Evolutionary conservation across 2,888 invertebrate genomes (phyloP), one percentile per base, ranked within the genome.

Genomic region (Dasypolia templi): DNA sequence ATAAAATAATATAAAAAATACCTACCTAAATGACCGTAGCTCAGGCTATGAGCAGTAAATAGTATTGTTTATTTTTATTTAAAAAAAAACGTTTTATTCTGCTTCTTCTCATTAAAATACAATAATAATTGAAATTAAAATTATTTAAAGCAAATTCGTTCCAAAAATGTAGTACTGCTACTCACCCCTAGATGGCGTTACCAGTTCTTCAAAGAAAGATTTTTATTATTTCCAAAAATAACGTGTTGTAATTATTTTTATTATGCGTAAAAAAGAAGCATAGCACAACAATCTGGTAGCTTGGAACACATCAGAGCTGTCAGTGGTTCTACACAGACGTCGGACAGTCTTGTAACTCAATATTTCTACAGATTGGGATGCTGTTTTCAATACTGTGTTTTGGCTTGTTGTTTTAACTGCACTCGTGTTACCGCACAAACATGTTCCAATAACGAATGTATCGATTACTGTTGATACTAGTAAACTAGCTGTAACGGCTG

Each of bases 381-480:
- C 82, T 91, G 90, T 90, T 90, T 89, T 87, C 81, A 76, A 81
- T 87, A 77, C 81, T 81, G 85, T 83, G 86, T 91, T 91, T 91
- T 89, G 86, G 87, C 79, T 86, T 88, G 69, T 85, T 86, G 80
- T 83, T 75, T 69, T 80, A 81, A 76, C 81, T 77, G 79, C 75
- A 64, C 53, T 86, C 82, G 65, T 77, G 75, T 84, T 86, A 81
- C 86, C 83, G 72, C 63, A 81, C 75, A 82, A 89, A 88, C 81
- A 82, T 74, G 72, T 64, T 70, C 64, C 55, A 49, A 49, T 51
- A 69, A 55, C 64, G 29, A 77, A 72, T 64, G 77, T 84, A 83
- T 87, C 81, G 44, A 62, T 82, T 81, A 69, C 85, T 75, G 66
- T 76, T 75, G 73, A 75, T 71, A 55, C 55, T 72, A 64, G 66